These are phyloP conservation scores for Siniperca undulata DNA, from an alignment of 2,797 vertebrate species.

Conservation along the genomic window DNA sequence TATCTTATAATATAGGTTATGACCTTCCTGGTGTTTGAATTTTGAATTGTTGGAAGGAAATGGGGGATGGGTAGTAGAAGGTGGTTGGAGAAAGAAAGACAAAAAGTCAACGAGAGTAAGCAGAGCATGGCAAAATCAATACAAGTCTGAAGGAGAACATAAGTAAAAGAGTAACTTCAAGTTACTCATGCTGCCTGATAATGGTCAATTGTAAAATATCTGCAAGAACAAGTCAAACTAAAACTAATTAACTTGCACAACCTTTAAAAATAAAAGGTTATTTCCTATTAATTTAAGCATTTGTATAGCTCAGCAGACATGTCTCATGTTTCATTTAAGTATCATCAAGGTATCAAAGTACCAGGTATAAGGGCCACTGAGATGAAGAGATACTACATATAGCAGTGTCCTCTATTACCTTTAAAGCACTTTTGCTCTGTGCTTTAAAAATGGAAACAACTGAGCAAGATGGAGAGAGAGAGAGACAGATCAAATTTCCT, in stretches of 20 bases:
- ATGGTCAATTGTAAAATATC: neutral
- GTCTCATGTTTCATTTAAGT: neutral
- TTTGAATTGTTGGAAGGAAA: constrained; percentile 23
- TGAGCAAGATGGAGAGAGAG: neutral
- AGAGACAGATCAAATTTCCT: constrained; percentile 37
- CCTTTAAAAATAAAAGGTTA: neutral
- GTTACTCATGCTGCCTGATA: neutral
- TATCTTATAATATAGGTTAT: neutral
- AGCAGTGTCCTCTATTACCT: neutral
- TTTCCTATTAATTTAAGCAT: too few species aligned
- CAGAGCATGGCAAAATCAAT: too few species aligned
- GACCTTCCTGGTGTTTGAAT: constrained; percentile 27
- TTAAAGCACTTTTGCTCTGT: constrained; percentile 17
- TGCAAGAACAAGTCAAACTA: neutral
- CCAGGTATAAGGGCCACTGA: neutral
- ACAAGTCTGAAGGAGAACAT: neutral
- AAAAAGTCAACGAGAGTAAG: neutral
- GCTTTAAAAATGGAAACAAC: constrained; percentile 35
- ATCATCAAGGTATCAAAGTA: neutral
- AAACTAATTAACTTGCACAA: too few species aligned
- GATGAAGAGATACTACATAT: neutral
- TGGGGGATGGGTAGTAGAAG: constrained; percentile 3
- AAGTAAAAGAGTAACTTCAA: neutral
- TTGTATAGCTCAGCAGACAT: neutral
- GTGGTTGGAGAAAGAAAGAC: neutral